Evolutionary conservation across 2,113 vertebrate genomes (phyloP), one percentile per base, ranked within the genome.

Genomic region (Gymnocephalus cernua): DNA sequence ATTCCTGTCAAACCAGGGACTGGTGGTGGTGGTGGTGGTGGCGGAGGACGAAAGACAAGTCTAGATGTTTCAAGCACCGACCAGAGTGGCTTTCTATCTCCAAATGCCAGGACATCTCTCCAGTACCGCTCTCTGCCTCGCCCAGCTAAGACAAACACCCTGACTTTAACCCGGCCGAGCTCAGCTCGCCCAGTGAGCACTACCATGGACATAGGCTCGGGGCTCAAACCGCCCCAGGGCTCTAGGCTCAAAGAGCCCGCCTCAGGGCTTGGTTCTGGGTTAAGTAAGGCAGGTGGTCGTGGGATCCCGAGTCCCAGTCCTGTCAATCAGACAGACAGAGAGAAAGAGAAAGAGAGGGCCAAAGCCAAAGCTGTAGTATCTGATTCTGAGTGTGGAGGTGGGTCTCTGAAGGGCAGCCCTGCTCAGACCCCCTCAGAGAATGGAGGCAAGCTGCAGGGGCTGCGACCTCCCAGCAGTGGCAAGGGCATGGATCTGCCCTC

Each of bases 81-180:
- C 0, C 97, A 97, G 66, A 97, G 96, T 79, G 96, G 97, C 0
- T 99, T 99, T 85, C 90, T 99, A 83, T 96, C 97, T 1, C 95
- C 97, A 0, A 96, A 95, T 14, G 97, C 97, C 69, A 96, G 98
- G 21, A 96, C 96, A 19, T 97, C 97, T 79, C 97, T 99, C 61
- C 98, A 99, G 89, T 99, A 99, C 70, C 97, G 97, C 80, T 99
- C 97, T 87, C 95, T 99, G 79, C 98, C 97, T 16, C 97, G 98
- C n/a, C 98, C 97, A 0, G 97, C 97, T 79, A 99, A 99, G 89
- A 97, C 98, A 21, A 97, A 96, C 90, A 95, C 97, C 48, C 96
- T 99, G 94, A 98, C 96, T 0, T 94, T 99, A 57, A 98, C 96
- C 0, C 95, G 97, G 41, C 93, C 93, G 0, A 96, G 97, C 21